Conservation (phyloP, 2,797 vertebrate species). For the Erethizon dorsatum region DNA sequence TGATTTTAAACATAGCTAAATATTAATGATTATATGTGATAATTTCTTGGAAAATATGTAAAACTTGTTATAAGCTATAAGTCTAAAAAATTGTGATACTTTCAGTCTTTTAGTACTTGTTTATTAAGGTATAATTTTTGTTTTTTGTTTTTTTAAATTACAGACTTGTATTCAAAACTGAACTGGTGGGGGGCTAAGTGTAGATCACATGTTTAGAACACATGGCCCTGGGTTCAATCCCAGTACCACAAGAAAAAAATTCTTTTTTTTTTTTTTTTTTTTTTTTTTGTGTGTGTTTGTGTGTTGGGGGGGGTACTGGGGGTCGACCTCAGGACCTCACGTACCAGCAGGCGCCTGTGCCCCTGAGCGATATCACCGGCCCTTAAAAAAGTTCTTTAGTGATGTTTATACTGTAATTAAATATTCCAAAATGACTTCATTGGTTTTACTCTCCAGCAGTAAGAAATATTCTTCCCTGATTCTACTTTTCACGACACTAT, state of each 20-base stretch:
- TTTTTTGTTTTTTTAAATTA: not conserved
- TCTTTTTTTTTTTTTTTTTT: no score
- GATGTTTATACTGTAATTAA: not conserved
- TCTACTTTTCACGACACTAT: not conserved
- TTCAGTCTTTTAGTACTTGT: conserved; percentile 36
- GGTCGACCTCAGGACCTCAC: no score
- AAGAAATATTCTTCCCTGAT: not conserved
- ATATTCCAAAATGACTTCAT: conserved; percentile 47
- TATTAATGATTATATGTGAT: not conserved
- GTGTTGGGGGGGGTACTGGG: no score
- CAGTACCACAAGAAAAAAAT: not conserved
- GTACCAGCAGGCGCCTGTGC: no score
- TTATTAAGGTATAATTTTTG: conserved; percentile 24
- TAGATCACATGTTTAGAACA: not conserved
- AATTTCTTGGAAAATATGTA: conserved; percentile 49
- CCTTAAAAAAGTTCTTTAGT: not conserved
- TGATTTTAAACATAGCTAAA: conserved; percentile 17
- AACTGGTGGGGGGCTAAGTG: not conserved
- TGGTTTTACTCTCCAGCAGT: not conserved
- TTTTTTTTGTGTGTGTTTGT: no score
- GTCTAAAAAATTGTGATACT: not conserved
- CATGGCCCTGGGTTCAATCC: not conserved
- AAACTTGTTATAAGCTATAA: not conserved
- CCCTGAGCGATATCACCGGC: no score
- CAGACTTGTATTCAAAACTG: conserved; percentile 58